Evolutionary conservation across 2,113 vertebrate species (phyloP).

Genomic region (Chaenocephalus aceratus): DNA sequence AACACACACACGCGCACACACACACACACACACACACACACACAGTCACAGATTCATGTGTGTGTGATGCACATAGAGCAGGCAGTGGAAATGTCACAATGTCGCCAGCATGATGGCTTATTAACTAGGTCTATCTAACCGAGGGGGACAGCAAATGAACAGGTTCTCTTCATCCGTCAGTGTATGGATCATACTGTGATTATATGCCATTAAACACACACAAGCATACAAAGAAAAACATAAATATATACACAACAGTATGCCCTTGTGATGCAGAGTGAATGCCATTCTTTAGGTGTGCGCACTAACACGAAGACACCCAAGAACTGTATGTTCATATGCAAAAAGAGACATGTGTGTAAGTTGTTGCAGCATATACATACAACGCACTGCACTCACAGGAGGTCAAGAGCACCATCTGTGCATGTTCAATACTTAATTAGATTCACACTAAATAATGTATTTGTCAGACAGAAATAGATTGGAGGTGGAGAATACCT

Average conservation of each 20-base stretch:
- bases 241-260: neutral
- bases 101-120: conserved; percentile 33
- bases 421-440: conserved; percentile 84
- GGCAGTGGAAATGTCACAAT: conserved; percentile 49
- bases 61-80: conserved; percentile 28
- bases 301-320: neutral
- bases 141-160: conserved; percentile 20
- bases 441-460: conserved; percentile 80
- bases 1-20: conserved; percentile 4
- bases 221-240: conserved; percentile 14
- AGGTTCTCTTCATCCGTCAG: conserved; percentile 43
- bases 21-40: neutral
- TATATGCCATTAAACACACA: conserved; percentile 18
- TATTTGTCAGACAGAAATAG: conserved; percentile 65
- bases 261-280: conserved; percentile 8
- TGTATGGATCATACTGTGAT: conserved; percentile 11
- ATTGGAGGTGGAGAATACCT: conserved; percentile 56
- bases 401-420: conserved; percentile 81
- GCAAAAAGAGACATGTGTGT: conserved; percentile 48
- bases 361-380: conserved; percentile 40
- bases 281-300: neutral
- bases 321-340: conserved; percentile 34
- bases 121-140: conserved; percentile 48
- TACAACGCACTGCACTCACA: conserved; percentile 53
- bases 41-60: conserved; percentile 14